Evolutionary conservation across 2,113 vertebrate species (phyloP).

Genomic region (Thamnaconus septentrionalis): DNA sequence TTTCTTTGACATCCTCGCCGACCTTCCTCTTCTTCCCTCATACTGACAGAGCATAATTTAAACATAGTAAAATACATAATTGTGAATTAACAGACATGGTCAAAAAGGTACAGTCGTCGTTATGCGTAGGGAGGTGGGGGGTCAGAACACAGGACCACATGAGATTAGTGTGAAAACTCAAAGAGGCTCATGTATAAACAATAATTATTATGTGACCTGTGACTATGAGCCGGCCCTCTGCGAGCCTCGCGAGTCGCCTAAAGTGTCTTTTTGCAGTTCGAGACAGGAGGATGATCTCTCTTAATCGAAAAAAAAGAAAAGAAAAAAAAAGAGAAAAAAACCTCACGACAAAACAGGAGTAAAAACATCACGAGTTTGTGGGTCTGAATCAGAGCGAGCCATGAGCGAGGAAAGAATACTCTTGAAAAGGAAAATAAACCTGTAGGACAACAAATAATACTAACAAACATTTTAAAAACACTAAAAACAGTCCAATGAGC

Average conservation of each 20-base stretch:
- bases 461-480: slow-evolving; percentile 46
- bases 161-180: slow-evolving; percentile 58
- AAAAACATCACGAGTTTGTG: slow-evolving; percentile 43
- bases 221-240: slow-evolving; percentile 16
- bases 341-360: slow-evolving; percentile 29
- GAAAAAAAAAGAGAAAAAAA: slow-evolving; percentile 1
- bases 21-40: slow-evolving; percentile 26
- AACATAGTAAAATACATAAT: slow-evolving; percentile 51
- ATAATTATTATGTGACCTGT: background rate
- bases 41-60: slow-evolving; percentile 57
- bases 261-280: slow-evolving; percentile 38
- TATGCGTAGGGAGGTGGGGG: background rate
- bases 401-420: slow-evolving; percentile 27
- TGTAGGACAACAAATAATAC: slow-evolving; percentile 62
- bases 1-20: slow-evolving; percentile 18
- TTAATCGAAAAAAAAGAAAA: slow-evolving; percentile 16
- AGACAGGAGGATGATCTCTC: slow-evolving; percentile 60
- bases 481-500: slow-evolving; percentile 62
- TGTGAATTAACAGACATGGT: slow-evolving; percentile 38
- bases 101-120: slow-evolving; percentile 37
- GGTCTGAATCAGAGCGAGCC: slow-evolving; percentile 43
- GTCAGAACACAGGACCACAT: slow-evolving; percentile 40
- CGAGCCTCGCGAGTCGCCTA: slow-evolving; percentile 19
- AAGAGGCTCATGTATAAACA: slow-evolving; percentile 16
- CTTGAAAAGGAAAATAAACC: slow-evolving; percentile 32